Evolutionary conservation across 2,888 invertebrate species (phyloP).

Genomic region (Tipula confusa): DNA sequence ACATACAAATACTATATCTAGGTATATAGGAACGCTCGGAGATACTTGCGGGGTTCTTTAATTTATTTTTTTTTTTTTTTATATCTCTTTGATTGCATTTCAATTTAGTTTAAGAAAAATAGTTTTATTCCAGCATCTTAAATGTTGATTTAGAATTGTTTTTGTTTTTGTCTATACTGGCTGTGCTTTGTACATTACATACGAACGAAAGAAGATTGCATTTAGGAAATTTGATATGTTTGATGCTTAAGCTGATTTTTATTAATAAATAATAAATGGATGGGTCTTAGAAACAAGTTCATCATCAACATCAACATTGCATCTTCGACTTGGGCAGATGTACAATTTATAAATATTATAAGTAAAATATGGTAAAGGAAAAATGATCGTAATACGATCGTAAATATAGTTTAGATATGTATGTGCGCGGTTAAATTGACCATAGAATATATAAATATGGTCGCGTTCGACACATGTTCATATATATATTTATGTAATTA

Average conservation of each 20-base stretch:
- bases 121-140: neutral
- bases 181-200: neutral
- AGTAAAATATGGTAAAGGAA: neutral
- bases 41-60: neutral
- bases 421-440: neutral
- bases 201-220: neutral
- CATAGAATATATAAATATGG: neutral
- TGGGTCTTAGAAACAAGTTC: constrained; percentile 3
- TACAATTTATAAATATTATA: neutral
- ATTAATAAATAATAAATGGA: constrained; percentile 20
- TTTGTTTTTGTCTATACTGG: neutral
- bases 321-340: neutral
- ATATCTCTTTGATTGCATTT: neutral
- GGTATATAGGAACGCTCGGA: neutral
- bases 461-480: neutral
- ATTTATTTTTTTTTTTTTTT: constrained; percentile 4
- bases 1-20: neutral
- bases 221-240: constrained; percentile 1
- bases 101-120: neutral
- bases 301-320: neutral
- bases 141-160: neutral
- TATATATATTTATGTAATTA: neutral
- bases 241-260: neutral
- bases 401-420: neutral
- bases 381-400: neutral